Conservation (phyloP, 2,113 vertebrate genomes). For the Microtus pennsylvanicus region DNA sequence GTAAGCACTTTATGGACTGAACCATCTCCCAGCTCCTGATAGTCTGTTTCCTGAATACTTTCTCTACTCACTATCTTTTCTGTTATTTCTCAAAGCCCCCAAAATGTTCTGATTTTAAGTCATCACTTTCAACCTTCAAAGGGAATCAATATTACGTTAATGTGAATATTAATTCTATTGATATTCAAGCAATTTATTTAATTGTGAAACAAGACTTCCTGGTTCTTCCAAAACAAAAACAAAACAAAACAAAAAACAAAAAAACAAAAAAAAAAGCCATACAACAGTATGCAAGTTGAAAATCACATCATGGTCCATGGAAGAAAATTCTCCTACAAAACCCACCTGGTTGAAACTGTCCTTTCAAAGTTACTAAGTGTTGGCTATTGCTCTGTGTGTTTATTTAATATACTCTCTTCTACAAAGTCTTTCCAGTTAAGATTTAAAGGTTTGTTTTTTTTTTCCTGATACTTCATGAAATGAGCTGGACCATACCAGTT, state of each 20-base stretch:
- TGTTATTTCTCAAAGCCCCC: background rate
- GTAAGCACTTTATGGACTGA: background rate
- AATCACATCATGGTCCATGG: background rate
- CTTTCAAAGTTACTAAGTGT: background rate
- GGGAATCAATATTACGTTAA: background rate
- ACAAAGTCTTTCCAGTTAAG: background rate
- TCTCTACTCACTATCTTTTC: background rate
- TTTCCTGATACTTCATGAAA: conserved; percentile 12
- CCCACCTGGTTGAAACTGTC: background rate
- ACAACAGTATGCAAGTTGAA: background rate
- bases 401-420: background rate
- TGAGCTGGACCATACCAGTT: background rate
- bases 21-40: background rate
- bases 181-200: background rate
- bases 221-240: background rate
- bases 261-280: background rate
- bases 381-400: background rate
- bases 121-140: background rate
- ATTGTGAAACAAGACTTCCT: conserved; percentile 15
- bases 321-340: background rate
- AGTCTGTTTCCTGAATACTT: background rate
- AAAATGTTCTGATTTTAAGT: background rate
- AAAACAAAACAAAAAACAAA: too few relatives aligned
- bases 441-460: background rate
- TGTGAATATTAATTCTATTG: background rate